Percentiles rank a stretch among this genome's conserved stretches.
Conservation (phyloP, 53 echinoderm and acorn worm genomes). For the Holothuria scabra region DNA sequence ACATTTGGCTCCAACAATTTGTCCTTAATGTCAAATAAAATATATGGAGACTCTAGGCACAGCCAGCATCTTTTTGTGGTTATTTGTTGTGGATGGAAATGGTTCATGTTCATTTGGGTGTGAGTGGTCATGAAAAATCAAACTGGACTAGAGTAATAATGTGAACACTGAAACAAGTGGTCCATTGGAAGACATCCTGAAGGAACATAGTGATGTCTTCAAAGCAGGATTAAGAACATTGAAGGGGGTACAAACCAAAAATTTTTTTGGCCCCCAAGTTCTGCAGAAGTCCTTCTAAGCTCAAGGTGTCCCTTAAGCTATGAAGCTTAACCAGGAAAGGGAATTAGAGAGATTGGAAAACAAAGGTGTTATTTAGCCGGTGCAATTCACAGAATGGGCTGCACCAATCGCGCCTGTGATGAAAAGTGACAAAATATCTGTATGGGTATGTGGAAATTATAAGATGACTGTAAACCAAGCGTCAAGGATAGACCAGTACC, state of each 20-base stretch:
- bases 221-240: background rate
- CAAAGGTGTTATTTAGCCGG: slow-evolving; percentile 56
- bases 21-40: no score
- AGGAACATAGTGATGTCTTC: slow-evolving; percentile 4
- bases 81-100: no score
- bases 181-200: background rate
- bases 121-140: slow-evolving; percentile 10
- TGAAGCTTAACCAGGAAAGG: no score
- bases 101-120: slow-evolving; percentile 5
- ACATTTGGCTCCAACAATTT: no score
- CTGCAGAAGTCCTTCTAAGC: slow-evolving; percentile 57
- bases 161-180: background rate
- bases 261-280: slow-evolving; percentile 32
- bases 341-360: slow-evolving; percentile 57
- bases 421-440: slow-evolving; percentile 48
- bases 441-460: no score
- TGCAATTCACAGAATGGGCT: slow-evolving; percentile 61
- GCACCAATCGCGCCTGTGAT: slow-evolving; percentile 64
- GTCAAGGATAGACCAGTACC: no score
- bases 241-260: background rate
- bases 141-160: slow-evolving; percentile 33
- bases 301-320: slow-evolving; percentile 63
- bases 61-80: no score
- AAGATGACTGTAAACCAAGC: no score
- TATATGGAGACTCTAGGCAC: no score